A percentile compares a stretch with the other conserved stretches of the same genome.
phyloP scores from a whole-genome alignment of 2,113 vertebrate species.

The Pachypanchax playfairii region DNA sequence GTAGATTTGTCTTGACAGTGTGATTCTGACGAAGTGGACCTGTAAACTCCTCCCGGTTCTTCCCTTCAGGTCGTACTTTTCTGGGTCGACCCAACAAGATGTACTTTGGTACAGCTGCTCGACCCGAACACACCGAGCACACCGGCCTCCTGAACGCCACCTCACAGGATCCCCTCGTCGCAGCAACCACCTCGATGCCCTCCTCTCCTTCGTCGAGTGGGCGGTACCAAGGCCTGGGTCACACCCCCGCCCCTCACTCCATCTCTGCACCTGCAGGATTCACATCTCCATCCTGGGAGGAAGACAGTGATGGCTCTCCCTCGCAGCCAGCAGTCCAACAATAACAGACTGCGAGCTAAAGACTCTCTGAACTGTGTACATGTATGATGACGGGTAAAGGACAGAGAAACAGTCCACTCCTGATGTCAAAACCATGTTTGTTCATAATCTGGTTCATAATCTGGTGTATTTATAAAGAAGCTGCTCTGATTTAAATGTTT shows the following conservation, averaged over 20 bases:
- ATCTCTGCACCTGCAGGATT: conserved; percentile 77
- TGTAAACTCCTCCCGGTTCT: not conserved
- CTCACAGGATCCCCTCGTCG: conserved; percentile 83
- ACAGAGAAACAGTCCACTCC: no score
- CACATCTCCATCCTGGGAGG: conserved; percentile 65
- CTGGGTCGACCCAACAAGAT: conserved; percentile 91
- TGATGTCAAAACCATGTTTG: conserved; percentile 42
- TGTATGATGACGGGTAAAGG: no score
- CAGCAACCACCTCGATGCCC: conserved; percentile 85
- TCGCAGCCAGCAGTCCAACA: not conserved
- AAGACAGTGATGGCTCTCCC: conserved; percentile 43
- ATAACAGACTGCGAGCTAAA: conserved; percentile 1
- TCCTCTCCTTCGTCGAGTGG: conserved; percentile 85
- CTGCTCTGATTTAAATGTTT: conserved; percentile 23
- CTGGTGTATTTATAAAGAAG: conserved; percentile 11
- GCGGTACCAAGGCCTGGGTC: conserved; percentile 92
- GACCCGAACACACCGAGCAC: conserved; percentile 88
- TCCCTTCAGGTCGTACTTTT: conserved; percentile 85
- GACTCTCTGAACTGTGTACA: not conserved
- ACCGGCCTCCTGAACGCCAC: conserved; percentile 88
- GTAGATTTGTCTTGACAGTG: no score
- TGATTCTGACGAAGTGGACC: no score
- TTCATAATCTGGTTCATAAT: no score
- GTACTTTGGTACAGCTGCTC: conserved; percentile 82
- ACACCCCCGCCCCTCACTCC: conserved; percentile 87